A percentile compares a stretch with the other conserved stretches of the same genome.
Evolutionary conservation across 2,888 invertebrate species (phyloP).

Genomic region (Drosophila lacicola): DNA sequence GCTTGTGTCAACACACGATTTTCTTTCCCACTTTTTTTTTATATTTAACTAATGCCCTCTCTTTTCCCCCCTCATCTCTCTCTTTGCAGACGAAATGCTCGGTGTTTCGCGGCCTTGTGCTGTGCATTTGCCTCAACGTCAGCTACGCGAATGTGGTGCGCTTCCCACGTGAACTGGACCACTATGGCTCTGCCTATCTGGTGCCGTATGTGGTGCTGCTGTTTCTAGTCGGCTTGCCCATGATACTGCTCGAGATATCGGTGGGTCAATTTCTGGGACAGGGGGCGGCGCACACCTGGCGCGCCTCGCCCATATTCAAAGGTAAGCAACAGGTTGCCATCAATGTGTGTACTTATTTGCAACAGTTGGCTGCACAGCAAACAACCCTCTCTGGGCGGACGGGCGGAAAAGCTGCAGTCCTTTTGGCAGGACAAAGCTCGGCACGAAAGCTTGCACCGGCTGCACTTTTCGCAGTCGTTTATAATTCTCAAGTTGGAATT

Average conservation of each 20-base stretch:
- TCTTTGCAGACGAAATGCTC: constrained; percentile 85
- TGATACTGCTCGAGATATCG: constrained; percentile 84
- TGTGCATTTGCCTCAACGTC: constrained; percentile 85
- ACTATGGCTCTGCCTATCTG: constrained; percentile 84
- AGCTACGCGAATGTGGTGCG: constrained; percentile 85
- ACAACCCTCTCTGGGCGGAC: constrained; percentile 11
- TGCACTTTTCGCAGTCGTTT: constrained; percentile 45
- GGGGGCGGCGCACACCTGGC: constrained; percentile 85
- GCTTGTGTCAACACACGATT: constrained; percentile 14
- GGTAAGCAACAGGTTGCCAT: constrained; percentile 69
- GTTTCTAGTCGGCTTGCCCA: constrained; percentile 85
- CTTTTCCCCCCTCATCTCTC: background rate
- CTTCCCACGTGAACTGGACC: constrained; percentile 85
- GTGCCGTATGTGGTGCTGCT: constrained; percentile 84
- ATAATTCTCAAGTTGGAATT: constrained; percentile 72
- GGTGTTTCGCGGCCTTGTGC: constrained; percentile 84
- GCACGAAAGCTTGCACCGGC: constrained; percentile 19
- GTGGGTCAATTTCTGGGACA: constrained; percentile 85
- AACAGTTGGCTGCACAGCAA: constrained; percentile 17
- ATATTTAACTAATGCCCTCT: constrained; percentile 17
- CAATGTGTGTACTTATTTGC: background rate
- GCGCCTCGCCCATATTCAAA: constrained; percentile 85
- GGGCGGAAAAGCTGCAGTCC: constrained; percentile 36
- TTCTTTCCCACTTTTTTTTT: constrained; percentile 1
- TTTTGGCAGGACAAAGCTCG: constrained; percentile 45